Evolutionary conservation across 2,113 vertebrate species (phyloP).

Genomic region (Orycteropus afer): DNA sequence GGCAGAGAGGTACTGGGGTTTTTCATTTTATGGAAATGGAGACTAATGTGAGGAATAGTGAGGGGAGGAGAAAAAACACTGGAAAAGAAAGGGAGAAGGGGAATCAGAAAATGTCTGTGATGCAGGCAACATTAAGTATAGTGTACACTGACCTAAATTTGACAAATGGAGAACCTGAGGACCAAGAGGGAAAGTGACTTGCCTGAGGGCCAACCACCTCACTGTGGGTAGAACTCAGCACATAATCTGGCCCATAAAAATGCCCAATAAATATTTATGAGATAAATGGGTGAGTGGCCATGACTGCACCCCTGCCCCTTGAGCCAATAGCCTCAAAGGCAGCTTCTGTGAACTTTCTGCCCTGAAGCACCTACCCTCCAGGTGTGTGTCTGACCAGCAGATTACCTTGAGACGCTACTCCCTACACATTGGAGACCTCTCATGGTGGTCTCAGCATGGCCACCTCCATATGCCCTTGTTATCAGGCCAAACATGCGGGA

Average conservation of each 20-base stretch:
- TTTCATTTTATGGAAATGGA: fast-evolving
- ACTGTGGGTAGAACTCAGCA: background rate
- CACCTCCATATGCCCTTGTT: background rate
- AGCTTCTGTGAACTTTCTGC: background rate
- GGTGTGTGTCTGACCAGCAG: background rate
- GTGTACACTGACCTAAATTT: background rate
- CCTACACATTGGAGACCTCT: background rate
- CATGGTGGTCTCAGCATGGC: background rate
- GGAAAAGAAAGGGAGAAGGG: background rate
- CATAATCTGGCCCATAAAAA: background rate
- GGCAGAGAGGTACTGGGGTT: background rate
- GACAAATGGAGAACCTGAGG: background rate
- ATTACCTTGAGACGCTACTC: background rate
- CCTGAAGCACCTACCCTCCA: background rate
- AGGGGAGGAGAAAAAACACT: fast-evolving
- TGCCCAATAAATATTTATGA: background rate
- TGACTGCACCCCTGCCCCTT: background rate
- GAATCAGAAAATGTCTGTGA: fast-evolving
- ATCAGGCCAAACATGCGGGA: background rate
- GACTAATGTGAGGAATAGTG: background rate
- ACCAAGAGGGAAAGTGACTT: background rate
- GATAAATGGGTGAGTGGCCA: background rate
- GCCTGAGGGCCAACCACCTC: background rate
- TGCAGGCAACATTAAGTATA: fast-evolving
- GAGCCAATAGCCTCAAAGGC: background rate